Percentiles rank a stretch among this genome's conserved stretches.
Evolutionary conservation across 1,140 invertebrate genomes (phyloP).

Genomic region (Artemia franciscana): DNA sequence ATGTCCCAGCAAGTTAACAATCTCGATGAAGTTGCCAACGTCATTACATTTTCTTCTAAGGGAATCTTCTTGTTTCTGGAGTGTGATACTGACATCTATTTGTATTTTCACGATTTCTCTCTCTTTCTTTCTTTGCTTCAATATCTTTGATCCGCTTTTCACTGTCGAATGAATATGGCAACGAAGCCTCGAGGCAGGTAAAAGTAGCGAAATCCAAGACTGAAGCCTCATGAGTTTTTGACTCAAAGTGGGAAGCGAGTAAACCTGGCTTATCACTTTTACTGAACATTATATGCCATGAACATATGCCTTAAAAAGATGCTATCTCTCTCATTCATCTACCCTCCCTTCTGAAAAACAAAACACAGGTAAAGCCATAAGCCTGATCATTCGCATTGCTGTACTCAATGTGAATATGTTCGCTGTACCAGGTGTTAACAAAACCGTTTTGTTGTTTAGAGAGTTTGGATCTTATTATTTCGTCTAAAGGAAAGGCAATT

Average conservation of each 20-base stretch:
- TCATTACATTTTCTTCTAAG: not conserved
- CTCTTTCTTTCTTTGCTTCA: not conserved
- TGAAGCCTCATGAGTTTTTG: not conserved
- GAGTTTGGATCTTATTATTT: not conserved
- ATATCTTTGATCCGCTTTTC: not conserved
- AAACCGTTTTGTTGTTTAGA: not conserved
- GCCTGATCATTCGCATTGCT: not conserved
- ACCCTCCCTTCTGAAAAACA: too few relatives aligned
- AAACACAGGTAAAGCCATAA: too few relatives aligned
- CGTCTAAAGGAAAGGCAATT: not conserved
- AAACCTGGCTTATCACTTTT: not conserved
- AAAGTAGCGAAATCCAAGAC: not conserved
- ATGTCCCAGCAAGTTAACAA: too few relatives aligned
- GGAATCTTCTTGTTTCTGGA: not conserved
- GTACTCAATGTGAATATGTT: not conserved
- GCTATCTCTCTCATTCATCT: not conserved
- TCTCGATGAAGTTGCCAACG: not conserved
- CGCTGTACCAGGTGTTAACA: not conserved
- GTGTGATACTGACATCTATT: not conserved
- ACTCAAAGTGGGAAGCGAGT: not conserved
- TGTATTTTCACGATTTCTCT: not conserved
- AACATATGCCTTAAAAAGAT: not conserved
- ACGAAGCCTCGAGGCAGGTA: not conserved
- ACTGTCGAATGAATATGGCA: not conserved
- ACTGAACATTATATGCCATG: not conserved